These are phyloP conservation scores for Cyrtodaria siliqua DNA, from an alignment of 2,888 invertebrate species.

Conservation along the genomic window DNA sequence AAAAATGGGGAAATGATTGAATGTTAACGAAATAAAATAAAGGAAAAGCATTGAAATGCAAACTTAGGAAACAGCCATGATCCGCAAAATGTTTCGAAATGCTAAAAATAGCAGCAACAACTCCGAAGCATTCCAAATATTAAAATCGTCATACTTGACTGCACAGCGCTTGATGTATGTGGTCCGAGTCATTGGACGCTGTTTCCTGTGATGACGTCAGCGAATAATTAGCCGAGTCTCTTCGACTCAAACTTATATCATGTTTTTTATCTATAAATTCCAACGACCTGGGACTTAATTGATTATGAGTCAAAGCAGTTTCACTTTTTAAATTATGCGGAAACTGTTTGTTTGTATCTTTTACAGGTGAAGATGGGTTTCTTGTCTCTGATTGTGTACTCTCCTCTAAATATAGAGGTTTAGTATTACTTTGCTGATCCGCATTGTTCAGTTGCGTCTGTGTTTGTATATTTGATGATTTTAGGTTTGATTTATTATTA, in stretches of 20 bases:
- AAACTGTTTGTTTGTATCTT: slow-evolving; percentile 61
- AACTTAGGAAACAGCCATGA: too few species aligned
- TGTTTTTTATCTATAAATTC: slow-evolving; percentile 75
- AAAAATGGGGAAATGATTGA: too few species aligned
- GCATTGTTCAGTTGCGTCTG: slow-evolving; percentile 37
- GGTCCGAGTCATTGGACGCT: slow-evolving; percentile 83
- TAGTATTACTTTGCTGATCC: slow-evolving; percentile 3
- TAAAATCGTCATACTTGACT: slow-evolving; percentile 76
- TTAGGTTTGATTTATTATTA: slow-evolving; percentile 40
- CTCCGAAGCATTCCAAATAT: not conserved
- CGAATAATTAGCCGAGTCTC: slow-evolving; percentile 91
- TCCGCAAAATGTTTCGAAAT: too few species aligned
- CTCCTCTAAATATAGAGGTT: slow-evolving; percentile 6
- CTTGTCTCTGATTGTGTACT: not conserved
- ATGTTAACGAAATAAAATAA: too few species aligned
- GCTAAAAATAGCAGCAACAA: too few species aligned
- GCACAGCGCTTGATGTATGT: slow-evolving; percentile 86
- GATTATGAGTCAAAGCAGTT: slow-evolving; percentile 26
- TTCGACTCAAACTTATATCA: slow-evolving; percentile 72
- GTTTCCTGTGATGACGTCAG: slow-evolving; percentile 88
- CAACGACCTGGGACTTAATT: slow-evolving; percentile 70
- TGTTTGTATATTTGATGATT: slow-evolving; percentile 59
- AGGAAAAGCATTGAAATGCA: too few species aligned
- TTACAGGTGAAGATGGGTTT: slow-evolving; percentile 19
- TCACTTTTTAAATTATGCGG: slow-evolving; percentile 57